Base-by-base conservation (phyloP, 2,888 invertebrate species). In the Pollenia labialis region DNA sequence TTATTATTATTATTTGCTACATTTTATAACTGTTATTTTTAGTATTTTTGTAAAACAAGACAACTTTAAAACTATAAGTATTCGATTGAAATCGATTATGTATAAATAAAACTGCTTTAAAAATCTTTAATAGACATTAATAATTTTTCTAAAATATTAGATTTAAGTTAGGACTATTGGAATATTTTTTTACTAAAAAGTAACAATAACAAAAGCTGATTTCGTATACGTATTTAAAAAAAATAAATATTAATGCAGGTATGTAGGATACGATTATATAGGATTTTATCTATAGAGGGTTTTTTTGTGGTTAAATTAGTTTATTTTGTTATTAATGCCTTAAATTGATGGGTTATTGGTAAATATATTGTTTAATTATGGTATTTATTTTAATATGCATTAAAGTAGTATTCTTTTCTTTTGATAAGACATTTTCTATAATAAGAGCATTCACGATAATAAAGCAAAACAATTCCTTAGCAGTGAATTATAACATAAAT, bases 71-170 rank as follows among this genome's bases (percentile, higher is more conserved):
- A 54, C 54, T 18, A 9, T 4, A 16, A 18, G 56, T n/a, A 46
- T 14, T 14, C 11, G 18, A 7, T 10, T 16, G n/a, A n/a, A 44
- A 16, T 42, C 46, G 4, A 48, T 48, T 11, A 58, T 2, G 40
- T 60, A 69, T 58, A 58, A 68, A 79, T 68, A 79, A 79, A 77
- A 68, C 58, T 69, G 64, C 7, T 54, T 23, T 32, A 32, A 6
- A 32, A 8, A 32, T 11, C 18, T 40, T 50, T 69, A 58, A 79
- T 16, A 56, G 56, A 40, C 3, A 40, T 58, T 68, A 56, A 9
- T 42, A 32, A 40, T 68, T 48, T 40, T 16, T 56, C 56, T 66
- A 56, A 42, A 46, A 18, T 77, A 32, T 66, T 56, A 18, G n/a
- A 52, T 64, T 44, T 64, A 11, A 56, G 32, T 77, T 44, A 54